Base-by-base conservation (phyloP, 2,113 vertebrate species). In the Spheniscus mendiculus region DNA sequence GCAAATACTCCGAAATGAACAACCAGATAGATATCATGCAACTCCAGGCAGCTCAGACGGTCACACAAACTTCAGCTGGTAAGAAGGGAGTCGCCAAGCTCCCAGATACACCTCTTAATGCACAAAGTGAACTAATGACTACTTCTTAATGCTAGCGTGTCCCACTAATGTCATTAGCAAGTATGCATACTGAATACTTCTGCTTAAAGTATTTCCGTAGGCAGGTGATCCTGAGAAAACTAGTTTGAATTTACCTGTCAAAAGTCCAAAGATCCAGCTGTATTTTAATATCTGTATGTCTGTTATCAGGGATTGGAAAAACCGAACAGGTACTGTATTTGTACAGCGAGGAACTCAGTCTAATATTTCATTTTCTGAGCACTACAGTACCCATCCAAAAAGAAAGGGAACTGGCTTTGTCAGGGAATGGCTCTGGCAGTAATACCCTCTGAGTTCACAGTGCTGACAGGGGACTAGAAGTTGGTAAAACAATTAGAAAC, bases 1-100 rank as follows among this genome's bases (percentile, higher is more conserved):
- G 99, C 98, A 99, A 99, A 89, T 99, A 99, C 98, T 99, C 99
- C 0, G 99, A 99, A 66, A 99, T 99, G 97, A 99, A 99, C 98
- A 99, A 98, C 98, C 99, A 99, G 40, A 98, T 99, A 3, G 99
- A 99, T 90, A 99, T 99, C 97, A 99, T 99, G 98, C 99, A 99
- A 92, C 98, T 99, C 5, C 99, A 99, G 92, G 99, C 99, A 2
- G 98, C 99, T 1, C 99, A 99, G 97, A 99, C 98, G 0, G 97
- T 99, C 61, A 98, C 99, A 0, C 99, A 99, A 77, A 99, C 99
- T 22, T 99, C 99, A 3, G 98, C 99, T 98, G 99, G 99, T 99
- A 99, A 99, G 99, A 36, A 90, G 81, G 32, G 45, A 14, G 65
- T 6, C 25, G 1, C 83, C 59, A 30, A 13, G 40, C 20, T n/a